Conservation (phyloP, 2,797 vertebrate genomes). For the Poecilia picta region DNA sequence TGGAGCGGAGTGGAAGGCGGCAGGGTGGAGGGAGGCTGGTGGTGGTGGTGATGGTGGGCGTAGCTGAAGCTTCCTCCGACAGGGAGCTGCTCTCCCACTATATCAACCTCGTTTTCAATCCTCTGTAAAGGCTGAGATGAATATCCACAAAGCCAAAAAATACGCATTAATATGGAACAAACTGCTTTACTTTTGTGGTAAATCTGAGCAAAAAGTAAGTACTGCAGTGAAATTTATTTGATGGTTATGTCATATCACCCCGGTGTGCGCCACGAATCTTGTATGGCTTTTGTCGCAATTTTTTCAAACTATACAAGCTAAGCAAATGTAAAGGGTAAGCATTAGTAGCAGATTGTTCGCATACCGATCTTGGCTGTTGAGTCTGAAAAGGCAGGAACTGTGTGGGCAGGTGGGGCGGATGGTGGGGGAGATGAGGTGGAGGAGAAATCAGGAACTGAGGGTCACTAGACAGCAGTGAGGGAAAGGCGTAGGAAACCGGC, state of each 20-base stretch:
- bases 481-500: slow-evolving; percentile 93
- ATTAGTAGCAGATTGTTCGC: slow-evolving; percentile 40
- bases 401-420: slow-evolving; percentile 90
- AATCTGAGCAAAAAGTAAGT: not conserved
- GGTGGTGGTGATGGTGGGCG: slow-evolving; percentile 84
- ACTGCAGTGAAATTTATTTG: not conserved
- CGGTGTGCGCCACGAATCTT: too few species aligned
- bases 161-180: not conserved
- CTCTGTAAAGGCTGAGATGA: slow-evolving; percentile 91
- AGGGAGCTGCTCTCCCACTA: slow-evolving; percentile 93
- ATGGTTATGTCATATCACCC: not conserved
- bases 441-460: slow-evolving; percentile 94
- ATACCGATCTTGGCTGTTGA: slow-evolving; percentile 94
- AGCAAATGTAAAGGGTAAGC: not conserved
- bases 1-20: slow-evolving; percentile 93
- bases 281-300: not conserved
- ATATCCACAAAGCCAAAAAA: not conserved
- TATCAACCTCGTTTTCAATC: slow-evolving; percentile 96
- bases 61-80: slow-evolving; percentile 93
- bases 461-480: slow-evolving; percentile 93
- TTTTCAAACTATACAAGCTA: not conserved
- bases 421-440: slow-evolving; percentile 89
- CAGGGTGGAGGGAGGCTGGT: slow-evolving; percentile 79
- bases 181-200: too few species aligned
- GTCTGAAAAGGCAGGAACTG: slow-evolving; percentile 97